phyloP scores from a whole-genome alignment of 2,113 vertebrate species.

The Archilochus colubris region DNA sequence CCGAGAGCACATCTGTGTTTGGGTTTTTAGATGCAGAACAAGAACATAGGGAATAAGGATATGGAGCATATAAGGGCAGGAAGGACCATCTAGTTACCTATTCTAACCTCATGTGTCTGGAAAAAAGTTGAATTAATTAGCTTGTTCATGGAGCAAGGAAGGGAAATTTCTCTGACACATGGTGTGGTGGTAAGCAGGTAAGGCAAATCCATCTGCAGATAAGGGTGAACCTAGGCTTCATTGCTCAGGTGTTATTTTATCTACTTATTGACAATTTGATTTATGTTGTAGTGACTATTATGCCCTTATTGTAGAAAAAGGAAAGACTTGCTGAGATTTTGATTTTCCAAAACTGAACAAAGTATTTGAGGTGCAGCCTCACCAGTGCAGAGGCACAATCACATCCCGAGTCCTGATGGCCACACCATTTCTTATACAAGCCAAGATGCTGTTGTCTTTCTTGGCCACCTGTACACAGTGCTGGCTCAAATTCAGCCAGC shows the following conservation, averaged over 20 bases:
- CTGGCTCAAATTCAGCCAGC: accelerated
- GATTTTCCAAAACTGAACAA: background rate
- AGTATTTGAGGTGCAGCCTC: background rate
- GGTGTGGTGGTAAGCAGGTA: background rate
- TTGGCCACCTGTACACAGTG: background rate
- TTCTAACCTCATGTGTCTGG: background rate
- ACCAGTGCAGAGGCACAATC: background rate
- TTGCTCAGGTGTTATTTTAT: background rate
- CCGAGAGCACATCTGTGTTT: background rate
- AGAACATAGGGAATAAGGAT: background rate
- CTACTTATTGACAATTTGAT: background rate
- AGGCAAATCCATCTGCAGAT: background rate
- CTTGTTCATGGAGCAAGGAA: background rate
- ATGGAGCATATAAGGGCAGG: background rate
- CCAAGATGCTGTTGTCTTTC: background rate
- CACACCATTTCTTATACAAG: background rate
- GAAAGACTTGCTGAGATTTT: background rate
- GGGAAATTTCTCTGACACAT: background rate
- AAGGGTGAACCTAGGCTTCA: background rate
- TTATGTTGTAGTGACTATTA: background rate
- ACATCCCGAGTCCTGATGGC: background rate
- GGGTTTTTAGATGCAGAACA: background rate
- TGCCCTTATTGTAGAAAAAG: background rate
- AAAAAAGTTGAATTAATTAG: background rate
- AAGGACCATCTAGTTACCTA: background rate